These are phyloP conservation scores for Porites australiensis DNA, from an alignment of 64 coral and sea anemone genomes.

Conservation along the genomic window DNA sequence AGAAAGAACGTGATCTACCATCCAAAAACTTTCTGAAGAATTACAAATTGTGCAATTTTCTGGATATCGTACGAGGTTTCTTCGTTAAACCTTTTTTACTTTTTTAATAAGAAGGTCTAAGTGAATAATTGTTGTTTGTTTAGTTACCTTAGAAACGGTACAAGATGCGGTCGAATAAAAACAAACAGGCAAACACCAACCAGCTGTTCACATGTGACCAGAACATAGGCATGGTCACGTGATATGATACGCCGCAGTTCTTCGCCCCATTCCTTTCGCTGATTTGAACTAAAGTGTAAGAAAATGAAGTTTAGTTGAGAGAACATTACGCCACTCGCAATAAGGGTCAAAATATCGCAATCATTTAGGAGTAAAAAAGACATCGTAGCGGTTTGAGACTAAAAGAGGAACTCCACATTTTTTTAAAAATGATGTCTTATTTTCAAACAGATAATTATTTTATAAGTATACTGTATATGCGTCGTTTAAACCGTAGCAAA, in stretches of 20 bases:
- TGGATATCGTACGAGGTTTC: too few species aligned
- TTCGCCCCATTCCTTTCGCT: constrained; percentile 98
- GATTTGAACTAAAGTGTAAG: constrained; percentile 69
- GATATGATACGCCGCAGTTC: constrained; percentile 93
- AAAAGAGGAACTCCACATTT: too few species aligned
- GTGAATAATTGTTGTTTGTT: background rate
- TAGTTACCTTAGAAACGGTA: constrained; percentile 84
- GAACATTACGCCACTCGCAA: background rate
- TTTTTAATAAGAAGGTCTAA: background rate
- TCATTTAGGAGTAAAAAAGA: too few species aligned
- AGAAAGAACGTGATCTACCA: background rate
- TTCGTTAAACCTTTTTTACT: too few species aligned
- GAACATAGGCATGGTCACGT: constrained; percentile 95
- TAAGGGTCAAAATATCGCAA: too few species aligned
- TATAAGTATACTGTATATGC: too few species aligned
- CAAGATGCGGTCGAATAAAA: constrained; percentile 92
- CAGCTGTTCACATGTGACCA: constrained; percentile 95
- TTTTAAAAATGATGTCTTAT: too few species aligned
- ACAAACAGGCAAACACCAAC: constrained; percentile 97
- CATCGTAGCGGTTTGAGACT: too few species aligned
- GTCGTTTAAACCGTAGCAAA: too few species aligned
- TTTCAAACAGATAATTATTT: too few species aligned
- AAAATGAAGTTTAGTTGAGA: background rate
- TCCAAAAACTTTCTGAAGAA: background rate
- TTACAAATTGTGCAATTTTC: too few species aligned